These are phyloP conservation scores for Grapholita molesta DNA, from an alignment of 1,140 invertebrate genomes.

Conservation along the genomic window DNA sequence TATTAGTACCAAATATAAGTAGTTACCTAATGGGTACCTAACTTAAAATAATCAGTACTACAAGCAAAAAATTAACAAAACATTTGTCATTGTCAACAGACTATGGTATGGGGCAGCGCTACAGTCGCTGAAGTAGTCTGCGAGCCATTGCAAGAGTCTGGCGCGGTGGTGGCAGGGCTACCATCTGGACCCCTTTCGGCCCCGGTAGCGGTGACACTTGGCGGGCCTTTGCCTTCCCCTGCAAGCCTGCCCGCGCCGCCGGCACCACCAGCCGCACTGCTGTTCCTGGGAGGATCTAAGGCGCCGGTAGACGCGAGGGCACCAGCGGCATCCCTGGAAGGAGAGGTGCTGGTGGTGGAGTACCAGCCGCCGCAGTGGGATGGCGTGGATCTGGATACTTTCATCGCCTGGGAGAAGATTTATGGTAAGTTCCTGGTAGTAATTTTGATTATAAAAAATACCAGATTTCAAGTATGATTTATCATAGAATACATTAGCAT, in stretches of 20 bases:
- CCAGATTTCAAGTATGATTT: neutral
- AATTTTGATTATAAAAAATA: neutral
- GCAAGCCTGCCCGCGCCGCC: constrained; percentile 25
- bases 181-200: constrained; percentile 55
- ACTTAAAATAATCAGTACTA: neutral
- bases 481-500: too few relatives aligned
- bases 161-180: constrained; percentile 51
- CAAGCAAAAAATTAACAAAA: constrained; percentile 7
- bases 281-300: constrained; percentile 82
- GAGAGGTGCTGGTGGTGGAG: constrained; percentile 81
- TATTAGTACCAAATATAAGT: too few relatives aligned
- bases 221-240: constrained; percentile 49
- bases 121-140: constrained; percentile 65
- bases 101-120: constrained; percentile 57
- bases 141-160: constrained; percentile 60
- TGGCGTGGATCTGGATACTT: constrained; percentile 66
- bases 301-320: constrained; percentile 81
- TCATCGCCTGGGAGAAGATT: constrained; percentile 71
- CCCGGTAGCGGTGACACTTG: constrained; percentile 45
- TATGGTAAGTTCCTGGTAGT: constrained; percentile 54
- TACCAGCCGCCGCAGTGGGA: constrained; percentile 77
- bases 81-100: constrained; percentile 49
- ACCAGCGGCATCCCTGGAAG: constrained; percentile 78
- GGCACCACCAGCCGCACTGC: constrained; percentile 75
- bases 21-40: too few relatives aligned